Evolutionary conservation across 1,140 invertebrate genomes (phyloP).

Genomic region (Mycetomoellerius zeteki): DNA sequence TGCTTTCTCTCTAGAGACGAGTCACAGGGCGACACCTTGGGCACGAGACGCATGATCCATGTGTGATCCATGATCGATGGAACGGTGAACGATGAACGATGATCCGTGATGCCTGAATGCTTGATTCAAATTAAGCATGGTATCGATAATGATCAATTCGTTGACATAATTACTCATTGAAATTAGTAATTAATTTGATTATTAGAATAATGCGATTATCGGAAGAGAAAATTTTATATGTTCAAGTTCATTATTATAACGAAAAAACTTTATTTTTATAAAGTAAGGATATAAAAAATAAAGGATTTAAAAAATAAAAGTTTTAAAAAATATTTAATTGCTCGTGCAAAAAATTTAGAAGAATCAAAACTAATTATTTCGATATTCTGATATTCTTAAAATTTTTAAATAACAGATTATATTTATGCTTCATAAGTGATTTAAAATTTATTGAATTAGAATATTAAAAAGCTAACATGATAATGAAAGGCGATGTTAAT

Average conservation of each 20-base stretch:
- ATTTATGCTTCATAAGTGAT: constrained; percentile 5
- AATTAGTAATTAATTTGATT: constrained; percentile 18
- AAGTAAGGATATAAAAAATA: too few relatives aligned
- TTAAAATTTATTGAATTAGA: constrained; percentile 31
- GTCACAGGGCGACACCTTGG: constrained; percentile 46
- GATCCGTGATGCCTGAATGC: constrained; percentile 64
- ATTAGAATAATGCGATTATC: constrained; percentile 25
- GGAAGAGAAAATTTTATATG: neutral
- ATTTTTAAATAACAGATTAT: constrained; percentile 18
- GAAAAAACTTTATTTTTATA: neutral
- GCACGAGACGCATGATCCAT: constrained; percentile 55
- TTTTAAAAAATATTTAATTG: too few relatives aligned
- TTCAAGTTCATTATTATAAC: neutral
- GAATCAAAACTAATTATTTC: neutral
- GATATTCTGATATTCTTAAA: neutral
- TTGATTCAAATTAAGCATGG: constrained; percentile 31
- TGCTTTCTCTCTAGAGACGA: constrained; percentile 44
- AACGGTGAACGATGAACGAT: constrained; percentile 63
- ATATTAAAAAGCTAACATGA: constrained; percentile 30
- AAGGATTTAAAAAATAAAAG: too few relatives aligned
- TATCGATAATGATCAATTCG: constrained; percentile 9
- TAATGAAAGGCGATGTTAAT: constrained; percentile 26
- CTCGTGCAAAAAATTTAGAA: too few relatives aligned
- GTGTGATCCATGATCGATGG: constrained; percentile 56
- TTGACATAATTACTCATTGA: neutral